Evolutionary conservation across 2,797 vertebrate species (phyloP).

Genomic region (Microctenopoma stevenorrisi): DNA sequence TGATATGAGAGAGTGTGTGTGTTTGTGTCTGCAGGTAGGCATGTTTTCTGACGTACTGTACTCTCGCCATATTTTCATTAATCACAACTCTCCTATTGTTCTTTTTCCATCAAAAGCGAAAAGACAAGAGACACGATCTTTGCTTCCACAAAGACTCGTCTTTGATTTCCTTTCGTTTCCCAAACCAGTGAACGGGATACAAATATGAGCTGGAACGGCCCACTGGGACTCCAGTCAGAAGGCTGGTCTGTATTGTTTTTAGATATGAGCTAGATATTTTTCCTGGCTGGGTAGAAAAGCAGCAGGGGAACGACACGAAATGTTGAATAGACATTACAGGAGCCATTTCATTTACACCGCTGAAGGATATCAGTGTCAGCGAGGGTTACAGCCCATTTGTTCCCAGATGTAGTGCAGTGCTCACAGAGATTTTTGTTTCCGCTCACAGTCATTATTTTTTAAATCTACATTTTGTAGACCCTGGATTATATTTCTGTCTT

Average conservation of each 20-base stretch:
- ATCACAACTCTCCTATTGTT: constrained; percentile 58
- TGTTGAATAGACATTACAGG: constrained; percentile 62
- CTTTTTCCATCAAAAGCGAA: constrained; percentile 45
- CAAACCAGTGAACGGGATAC: constrained; percentile 43
- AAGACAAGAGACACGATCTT: constrained; percentile 60
- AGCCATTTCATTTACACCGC: constrained; percentile 46
- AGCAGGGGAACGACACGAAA: constrained; percentile 55
- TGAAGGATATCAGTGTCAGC: constrained; percentile 57
- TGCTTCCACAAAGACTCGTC: constrained; percentile 49
- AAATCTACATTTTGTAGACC: constrained; percentile 10
- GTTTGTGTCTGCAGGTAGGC: background rate
- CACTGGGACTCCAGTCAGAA: constrained; percentile 27
- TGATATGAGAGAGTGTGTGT: no score
- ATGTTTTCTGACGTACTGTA: constrained; percentile 44
- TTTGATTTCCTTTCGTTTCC: constrained; percentile 60
- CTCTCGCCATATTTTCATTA: constrained; percentile 63
- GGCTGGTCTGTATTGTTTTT: constrained; percentile 56
- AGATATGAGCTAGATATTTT: constrained; percentile 63
- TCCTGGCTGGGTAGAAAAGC: constrained; percentile 39
- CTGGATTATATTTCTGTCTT: background rate
- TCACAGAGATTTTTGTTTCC: constrained; percentile 20
- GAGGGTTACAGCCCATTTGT: constrained; percentile 55
- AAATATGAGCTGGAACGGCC: constrained; percentile 59
- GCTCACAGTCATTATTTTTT: constrained; percentile 17
- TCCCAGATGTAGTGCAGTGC: background rate